Evolutionary conservation across 2,113 vertebrate species (phyloP).

Genomic region (Dromaius novaehollandiae): DNA sequence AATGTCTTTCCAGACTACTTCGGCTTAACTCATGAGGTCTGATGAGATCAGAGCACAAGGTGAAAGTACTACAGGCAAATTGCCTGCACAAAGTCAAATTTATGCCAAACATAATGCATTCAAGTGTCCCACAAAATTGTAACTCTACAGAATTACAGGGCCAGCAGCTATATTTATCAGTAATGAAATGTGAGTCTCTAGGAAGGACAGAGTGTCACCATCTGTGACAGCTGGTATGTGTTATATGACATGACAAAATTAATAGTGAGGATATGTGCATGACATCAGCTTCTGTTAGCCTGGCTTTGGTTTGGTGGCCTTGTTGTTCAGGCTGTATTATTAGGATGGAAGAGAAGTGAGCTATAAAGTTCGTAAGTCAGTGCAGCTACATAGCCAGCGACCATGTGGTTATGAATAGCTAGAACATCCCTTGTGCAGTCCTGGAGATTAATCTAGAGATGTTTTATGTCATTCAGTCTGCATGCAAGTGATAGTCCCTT

Average conservation of each 20-base stretch:
- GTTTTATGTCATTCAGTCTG: background rate
- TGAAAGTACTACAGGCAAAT: background rate
- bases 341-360: background rate
- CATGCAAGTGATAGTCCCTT: background rate
- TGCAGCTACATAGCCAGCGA: background rate
- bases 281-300: background rate
- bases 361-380: background rate
- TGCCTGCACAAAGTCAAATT: background rate
- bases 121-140: background rate
- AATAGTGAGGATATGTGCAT: background rate
- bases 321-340: background rate
- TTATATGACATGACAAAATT: background rate
- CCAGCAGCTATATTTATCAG: background rate
- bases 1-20: background rate
- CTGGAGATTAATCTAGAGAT: background rate
- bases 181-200: background rate
- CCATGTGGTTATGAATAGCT: background rate
- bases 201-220: background rate
- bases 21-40: background rate
- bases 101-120: background rate
- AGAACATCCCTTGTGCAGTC: background rate
- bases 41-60: background rate
- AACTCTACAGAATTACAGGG: background rate
- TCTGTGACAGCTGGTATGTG: background rate
- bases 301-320: background rate